Base-by-base conservation (phyloP, 2,888 invertebrate genomes). In the Meloe dianella region DNA sequence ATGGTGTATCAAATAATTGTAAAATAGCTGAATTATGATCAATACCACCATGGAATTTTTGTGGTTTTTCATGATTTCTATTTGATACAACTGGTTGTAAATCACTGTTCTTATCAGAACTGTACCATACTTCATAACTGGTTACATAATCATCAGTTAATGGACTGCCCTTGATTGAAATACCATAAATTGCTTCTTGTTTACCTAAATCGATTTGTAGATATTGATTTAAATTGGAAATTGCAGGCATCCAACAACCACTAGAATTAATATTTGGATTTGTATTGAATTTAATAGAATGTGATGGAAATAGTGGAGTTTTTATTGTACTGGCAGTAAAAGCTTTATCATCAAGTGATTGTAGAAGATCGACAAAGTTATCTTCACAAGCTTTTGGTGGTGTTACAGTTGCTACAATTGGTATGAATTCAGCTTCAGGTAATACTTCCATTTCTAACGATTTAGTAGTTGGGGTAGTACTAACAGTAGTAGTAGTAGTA, bases 131-230 rank as follows among this genome's bases (percentile, higher is more conserved):
- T 77, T 89, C 88, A 77, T 92, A 95, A 75, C 92, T 90, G 20
- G 92, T 93, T 51, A 95, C 92, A 81, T 89, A 93, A 77, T 92
- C 89, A 72, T 91, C 87, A 67, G 88, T 88, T 2, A 87, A 77
- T 0, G 90, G 89, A 79, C 89, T 90, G 22, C 95, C 95, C 76
- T 90, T 90, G 71, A 93, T 81, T 10, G 89, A 83, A 0, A 94
- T 85, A 0, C 94, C 95, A 78, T 92, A 93, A 20, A 96, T 81
- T 0, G 92, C 90, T 76, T 90, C 89, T 2, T 87, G 85, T 9
- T 84, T 84, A 0, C 88, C 88, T 51, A 95, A 85, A 74, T 82
- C 74, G 0, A 84, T 76, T 82, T 92, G 89, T 68, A 94, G 83
- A 84, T 89, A 94, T 81, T 92, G 92, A 75, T 89, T 84, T 71